Conservation (phyloP, 2,888 invertebrate genomes). For the Hydriomena furcata region DNA sequence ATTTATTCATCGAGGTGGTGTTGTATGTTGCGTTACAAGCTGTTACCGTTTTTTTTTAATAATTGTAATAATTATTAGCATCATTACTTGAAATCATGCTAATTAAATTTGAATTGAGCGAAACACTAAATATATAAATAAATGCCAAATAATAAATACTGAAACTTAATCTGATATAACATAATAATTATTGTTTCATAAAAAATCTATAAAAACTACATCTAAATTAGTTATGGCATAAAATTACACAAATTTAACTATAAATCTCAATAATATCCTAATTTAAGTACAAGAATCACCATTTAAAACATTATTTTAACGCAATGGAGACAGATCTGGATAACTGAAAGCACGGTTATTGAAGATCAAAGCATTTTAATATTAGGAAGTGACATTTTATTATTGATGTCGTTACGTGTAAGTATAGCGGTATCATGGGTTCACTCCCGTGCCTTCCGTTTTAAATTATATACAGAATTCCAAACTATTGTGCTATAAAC, state of each 20-base stretch:
- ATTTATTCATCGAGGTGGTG: constrained; percentile 7
- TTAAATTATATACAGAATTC: constrained; percentile 29
- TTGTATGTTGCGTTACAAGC: constrained; percentile 8
- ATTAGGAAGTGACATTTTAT: neutral
- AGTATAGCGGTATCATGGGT: no score
- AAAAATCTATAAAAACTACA: constrained; percentile 66
- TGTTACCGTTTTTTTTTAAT: constrained; percentile 3
- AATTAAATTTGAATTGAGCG: constrained; percentile 70
- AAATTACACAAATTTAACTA: constrained; percentile 65
- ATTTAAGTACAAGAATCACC: constrained; percentile 75
- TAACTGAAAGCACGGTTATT: constrained; percentile 7
- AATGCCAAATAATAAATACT: constrained; percentile 49
- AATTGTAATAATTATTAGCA: constrained; percentile 13
- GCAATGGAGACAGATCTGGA: constrained; percentile 33
- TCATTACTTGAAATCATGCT: constrained; percentile 39
- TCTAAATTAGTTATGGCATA: constrained; percentile 82
- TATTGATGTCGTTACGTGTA: no score
- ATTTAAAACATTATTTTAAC: constrained; percentile 39
- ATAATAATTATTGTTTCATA: constrained; percentile 52
- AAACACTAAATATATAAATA: constrained; percentile 64
- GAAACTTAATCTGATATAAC: constrained; percentile 51
- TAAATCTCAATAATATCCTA: constrained; percentile 68
- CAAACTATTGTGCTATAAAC: constrained; percentile 32
- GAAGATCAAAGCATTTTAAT: neutral
- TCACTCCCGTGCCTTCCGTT: neutral